Evolutionary conservation across 35 echinoderm and acorn worm genomes (phyloP), one percentile per base, ranked within the genome.

Genomic region (Patiria miniata): DNA sequence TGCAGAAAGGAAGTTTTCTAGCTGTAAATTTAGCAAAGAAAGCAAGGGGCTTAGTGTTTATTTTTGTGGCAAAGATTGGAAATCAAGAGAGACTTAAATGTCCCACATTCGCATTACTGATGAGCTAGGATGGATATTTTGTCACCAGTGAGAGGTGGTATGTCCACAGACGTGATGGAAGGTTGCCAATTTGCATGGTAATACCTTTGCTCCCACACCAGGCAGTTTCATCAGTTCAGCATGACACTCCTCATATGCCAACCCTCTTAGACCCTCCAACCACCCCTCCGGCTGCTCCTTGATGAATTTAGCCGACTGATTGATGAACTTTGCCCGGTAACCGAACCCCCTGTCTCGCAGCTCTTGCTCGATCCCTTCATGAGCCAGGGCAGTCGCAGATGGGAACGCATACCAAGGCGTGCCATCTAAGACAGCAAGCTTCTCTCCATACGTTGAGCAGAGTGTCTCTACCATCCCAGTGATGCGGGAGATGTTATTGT

Each of bases 201-300:
- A n/a, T 88, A 94, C 95, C 95, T 98, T 98, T 56, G 95, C 84
- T 36, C 95, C 95, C 22, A 98, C 95, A 51, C 95, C 95, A 3
- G 88, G 85, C n/a, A 98, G 61, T 65, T 94, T 87, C 51, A 91
- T 42, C 39, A 98, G 44, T 51, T 93, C 84, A n/a, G 85, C 7
- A 77, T 98, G 92, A 30, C 89, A 91, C 37, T 98, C 91, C 56
- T 47, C 29, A 47, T 98, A 98, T 7, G 89, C 79, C 6, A 87
- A 40, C 17, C 51, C 51, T 76, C 95, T 73, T 33, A 98, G 55
- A 29, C 52, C 65, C 33, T 91, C 19, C 78, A 98, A 68, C 95
- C 95, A 98, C 18, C 89, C 88, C 47, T 69, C 65, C 21, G 81
- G 86, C n/a, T 79, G 60, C 22, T 61, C 33, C 34, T 68, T 50